Conservation (phyloP, 2,113 vertebrate species). For the Rhipidura dahli region DNA sequence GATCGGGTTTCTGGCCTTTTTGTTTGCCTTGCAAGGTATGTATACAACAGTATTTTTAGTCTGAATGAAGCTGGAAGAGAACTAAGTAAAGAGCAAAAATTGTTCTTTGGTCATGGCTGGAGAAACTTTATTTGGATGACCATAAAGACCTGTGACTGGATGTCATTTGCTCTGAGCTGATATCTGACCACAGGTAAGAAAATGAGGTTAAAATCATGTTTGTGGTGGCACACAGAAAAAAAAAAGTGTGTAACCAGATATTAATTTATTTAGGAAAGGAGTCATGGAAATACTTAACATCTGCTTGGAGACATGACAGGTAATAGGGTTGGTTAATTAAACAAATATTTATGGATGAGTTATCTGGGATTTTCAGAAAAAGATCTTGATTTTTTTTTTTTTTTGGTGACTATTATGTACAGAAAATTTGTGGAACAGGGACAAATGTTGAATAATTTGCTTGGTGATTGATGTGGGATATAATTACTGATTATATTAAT, state of each 20-base stretch:
- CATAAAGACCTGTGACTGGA: not conserved
- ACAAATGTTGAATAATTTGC: not conserved
- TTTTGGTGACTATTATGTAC: not conserved
- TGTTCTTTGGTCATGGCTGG: not conserved
- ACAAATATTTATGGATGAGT: slow-evolving; percentile 24
- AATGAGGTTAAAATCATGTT: not conserved
- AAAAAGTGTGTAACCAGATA: not conserved
- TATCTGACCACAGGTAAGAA: not conserved
- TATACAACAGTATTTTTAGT: not conserved
- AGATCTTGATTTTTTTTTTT: not conserved
- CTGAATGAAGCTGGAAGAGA: not conserved
- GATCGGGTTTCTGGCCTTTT: not conserved
- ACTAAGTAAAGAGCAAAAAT: not conserved
- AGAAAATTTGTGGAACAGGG: not conserved
- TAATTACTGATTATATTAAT: not conserved
- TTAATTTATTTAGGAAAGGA: not conserved
- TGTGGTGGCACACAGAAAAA: not conserved
- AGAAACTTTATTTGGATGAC: not conserved
- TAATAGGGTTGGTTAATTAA: not conserved
- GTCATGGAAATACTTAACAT: not conserved
- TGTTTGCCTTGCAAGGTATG: not conserved
- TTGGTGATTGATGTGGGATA: not conserved
- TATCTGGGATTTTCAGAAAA: not conserved
- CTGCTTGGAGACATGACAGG: not conserved
- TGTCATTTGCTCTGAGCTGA: not conserved